A percentile compares a stretch with the other conserved stretches of the same genome.
These are phyloP conservation scores for Arion vulgaris DNA, from an alignment of 1,140 invertebrate species.

Conservation along the genomic window DNA sequence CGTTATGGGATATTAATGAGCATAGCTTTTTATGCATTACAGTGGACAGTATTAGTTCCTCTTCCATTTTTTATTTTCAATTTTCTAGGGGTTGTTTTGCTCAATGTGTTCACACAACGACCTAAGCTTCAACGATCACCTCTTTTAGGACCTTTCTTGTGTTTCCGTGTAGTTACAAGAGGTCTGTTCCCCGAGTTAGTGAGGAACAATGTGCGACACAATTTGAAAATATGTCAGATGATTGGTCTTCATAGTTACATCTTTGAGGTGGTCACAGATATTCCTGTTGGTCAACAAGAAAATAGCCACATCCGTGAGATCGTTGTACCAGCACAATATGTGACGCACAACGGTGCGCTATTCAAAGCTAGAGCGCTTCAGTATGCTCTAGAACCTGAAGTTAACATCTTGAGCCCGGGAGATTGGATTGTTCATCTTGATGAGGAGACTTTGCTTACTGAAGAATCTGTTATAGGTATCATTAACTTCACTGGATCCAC, in stretches of 20 bases:
- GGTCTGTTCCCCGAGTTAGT: slow-evolving; percentile 95
- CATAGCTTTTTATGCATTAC: slow-evolving; percentile 52
- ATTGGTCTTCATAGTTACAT: slow-evolving; percentile 96
- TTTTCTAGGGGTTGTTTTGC: slow-evolving; percentile 79
- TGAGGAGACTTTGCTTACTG: slow-evolving; percentile 95
- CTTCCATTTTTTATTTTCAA: slow-evolving; percentile 56
- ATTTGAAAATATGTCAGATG: slow-evolving; percentile 90
- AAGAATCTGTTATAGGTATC: slow-evolving; percentile 88
- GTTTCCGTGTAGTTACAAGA: slow-evolving; percentile 93
- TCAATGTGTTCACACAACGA: slow-evolving; percentile 95
- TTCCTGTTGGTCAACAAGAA: slow-evolving; percentile 82
- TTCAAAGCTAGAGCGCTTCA: slow-evolving; percentile 97
- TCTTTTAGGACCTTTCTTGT: slow-evolving; percentile 94
- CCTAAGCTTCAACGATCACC: slow-evolving; percentile 91
- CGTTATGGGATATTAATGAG: slow-evolving; percentile 48
- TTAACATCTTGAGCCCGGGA: slow-evolving; percentile 78
- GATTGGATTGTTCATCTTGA: slow-evolving; percentile 94
- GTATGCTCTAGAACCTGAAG: slow-evolving; percentile 94
- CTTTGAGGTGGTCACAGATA: slow-evolving; percentile 97
- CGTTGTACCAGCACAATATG: slow-evolving; percentile 88
- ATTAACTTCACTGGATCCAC: slow-evolving; percentile 98
- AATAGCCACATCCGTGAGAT: slow-evolving; percentile 84
- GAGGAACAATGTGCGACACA: slow-evolving; percentile 86
- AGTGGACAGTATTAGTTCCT: slow-evolving; percentile 54
- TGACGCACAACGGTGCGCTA: slow-evolving; percentile 90